Conservation (phyloP, 2,797 vertebrate genomes). For the Parambassis ranga region DNA sequence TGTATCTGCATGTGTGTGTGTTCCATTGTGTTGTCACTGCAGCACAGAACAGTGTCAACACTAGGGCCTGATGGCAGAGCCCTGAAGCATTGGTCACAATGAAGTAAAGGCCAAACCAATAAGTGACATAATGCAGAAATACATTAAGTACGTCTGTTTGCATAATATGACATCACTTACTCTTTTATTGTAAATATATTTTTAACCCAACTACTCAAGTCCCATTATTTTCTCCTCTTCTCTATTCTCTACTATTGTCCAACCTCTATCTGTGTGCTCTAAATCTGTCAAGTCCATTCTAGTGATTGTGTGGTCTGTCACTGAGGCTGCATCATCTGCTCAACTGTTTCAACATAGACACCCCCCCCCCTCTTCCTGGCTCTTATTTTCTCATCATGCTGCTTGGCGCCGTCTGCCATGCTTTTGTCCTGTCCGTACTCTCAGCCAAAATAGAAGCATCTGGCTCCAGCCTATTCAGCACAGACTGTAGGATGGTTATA, state of each 20-base stretch:
- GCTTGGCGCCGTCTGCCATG: slow-evolving; percentile 41
- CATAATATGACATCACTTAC: background rate
- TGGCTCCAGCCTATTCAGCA: slow-evolving; percentile 36
- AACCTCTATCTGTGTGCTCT: slow-evolving; percentile 40
- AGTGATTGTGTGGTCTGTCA: slow-evolving; percentile 39
- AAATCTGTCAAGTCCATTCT: slow-evolving; percentile 52
- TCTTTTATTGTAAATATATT: slow-evolving; percentile 37
- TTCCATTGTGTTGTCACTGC: slow-evolving; percentile 16
- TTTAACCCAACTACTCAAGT: slow-evolving; percentile 20
- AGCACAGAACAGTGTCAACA: background rate
- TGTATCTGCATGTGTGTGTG: background rate
- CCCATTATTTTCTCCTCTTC: slow-evolving; percentile 1
- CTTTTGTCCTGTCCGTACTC: slow-evolving; percentile 48
- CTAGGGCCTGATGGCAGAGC: slow-evolving; percentile 28
- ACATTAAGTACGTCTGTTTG: background rate
- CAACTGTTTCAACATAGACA: slow-evolving; percentile 23
- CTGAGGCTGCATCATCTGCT: slow-evolving; percentile 28
- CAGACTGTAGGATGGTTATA: slow-evolving; percentile 44
- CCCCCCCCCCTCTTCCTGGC: slow-evolving; percentile 20
- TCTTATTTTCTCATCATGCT: slow-evolving; percentile 63
- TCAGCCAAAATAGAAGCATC: slow-evolving; percentile 64
- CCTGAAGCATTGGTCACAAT: slow-evolving; percentile 13
- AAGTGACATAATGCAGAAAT: background rate
- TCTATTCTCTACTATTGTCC: slow-evolving; percentile 5
- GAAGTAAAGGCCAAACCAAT: background rate